These are phyloP conservation scores for Rhea americana DNA, from an alignment of 2,113 vertebrate genomes.

Conservation along the genomic window DNA sequence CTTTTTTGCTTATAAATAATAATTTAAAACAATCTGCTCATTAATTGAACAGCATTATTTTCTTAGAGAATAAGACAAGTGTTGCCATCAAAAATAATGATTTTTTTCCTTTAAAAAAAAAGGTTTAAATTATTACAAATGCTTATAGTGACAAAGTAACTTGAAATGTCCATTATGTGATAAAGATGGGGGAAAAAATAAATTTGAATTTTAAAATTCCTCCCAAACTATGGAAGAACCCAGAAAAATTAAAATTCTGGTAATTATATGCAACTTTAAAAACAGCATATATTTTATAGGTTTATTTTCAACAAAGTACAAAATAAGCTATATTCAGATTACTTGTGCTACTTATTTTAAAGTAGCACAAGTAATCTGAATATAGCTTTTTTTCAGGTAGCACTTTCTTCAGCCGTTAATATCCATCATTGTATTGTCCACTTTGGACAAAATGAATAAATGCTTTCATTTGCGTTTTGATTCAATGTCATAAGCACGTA, in stretches of 20 bases:
- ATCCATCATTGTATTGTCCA: no score
- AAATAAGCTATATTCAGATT: no score
- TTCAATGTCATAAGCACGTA: no score
- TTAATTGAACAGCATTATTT: not conserved
- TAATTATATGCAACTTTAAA: no score
- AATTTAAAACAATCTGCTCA: not conserved
- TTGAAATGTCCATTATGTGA: not conserved
- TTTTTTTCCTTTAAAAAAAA: not conserved
- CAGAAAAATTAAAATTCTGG: not conserved
- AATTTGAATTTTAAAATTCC: not conserved
- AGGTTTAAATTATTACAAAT: not conserved
- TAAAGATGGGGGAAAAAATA: not conserved
- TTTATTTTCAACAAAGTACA: no score
- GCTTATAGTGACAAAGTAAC: not conserved
- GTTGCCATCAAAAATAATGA: not conserved
- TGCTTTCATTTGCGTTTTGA: no score
- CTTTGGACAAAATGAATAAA: no score
- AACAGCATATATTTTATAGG: no score
- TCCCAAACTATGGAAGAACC: not conserved
- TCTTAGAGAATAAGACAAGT: not conserved
- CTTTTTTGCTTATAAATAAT: not conserved
- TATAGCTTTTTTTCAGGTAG: no score
- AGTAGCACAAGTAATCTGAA: no score
- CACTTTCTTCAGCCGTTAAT: no score
- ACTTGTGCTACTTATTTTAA: no score